Evolutionary conservation across 23 tunicate species (phyloP), one percentile per base, ranked within the genome.

Genomic region (Corella eumyota): DNA sequence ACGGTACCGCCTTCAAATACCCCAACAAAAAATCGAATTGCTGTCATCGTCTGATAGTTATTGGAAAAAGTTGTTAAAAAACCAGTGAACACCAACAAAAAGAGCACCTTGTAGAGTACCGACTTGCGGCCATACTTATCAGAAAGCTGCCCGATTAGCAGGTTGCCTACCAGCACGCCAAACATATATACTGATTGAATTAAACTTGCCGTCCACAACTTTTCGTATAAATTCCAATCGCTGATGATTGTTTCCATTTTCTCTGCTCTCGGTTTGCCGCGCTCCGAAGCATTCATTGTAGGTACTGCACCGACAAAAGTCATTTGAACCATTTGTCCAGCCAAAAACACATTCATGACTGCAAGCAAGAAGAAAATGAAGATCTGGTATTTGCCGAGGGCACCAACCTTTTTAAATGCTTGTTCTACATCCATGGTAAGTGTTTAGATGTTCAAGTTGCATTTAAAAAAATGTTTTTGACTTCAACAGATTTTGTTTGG

Each of bases 91-190:
- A 79, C 57, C 25, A 88, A 34, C 34, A 88, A 64, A 4, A 33
- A 58, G 29, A 67, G 64, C 26, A 70, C 78, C 67, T 67, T 72
- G 40, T 72, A 74, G 26, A 84, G 67, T 0, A 83, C 80, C 13
- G 74, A 50, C 64, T 76, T 92, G 36, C 98, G 58, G 30, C 98
- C 98, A 66, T 49, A 81, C 52, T 35, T 75, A 56, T 92, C 98
- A 3, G 98, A 75, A 25, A 92, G 66, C 46, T 81, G 86, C 25
- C 98, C 98, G 37, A 92, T 58, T 2, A 76, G 15, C 11, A 92
- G 24, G 55, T 92, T 92, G 44, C 98, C 98, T 6, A 81, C 4
- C 52, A 92, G 50, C 17, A 92, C 86, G 36, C 98, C 98, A 59
- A 66, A 25, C 92, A 92, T 81, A 45, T 67, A 92, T 23, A 92